Evolutionary conservation across 1,140 invertebrate genomes (phyloP), one percentile per base, ranked within the genome.

Genomic region (Platyscapa corneri): DNA sequence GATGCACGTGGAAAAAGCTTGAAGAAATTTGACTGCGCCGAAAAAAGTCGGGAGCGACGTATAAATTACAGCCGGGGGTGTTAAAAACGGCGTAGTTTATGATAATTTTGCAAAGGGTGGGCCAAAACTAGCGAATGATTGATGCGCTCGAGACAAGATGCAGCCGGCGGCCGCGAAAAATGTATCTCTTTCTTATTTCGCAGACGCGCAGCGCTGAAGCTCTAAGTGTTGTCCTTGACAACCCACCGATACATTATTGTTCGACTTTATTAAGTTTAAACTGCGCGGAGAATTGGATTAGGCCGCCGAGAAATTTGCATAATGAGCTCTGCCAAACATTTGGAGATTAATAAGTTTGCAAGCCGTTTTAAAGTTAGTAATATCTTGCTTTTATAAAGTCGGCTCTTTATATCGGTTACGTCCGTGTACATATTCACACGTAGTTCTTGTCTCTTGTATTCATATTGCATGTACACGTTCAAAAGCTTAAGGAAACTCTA

Each of bases 401-500:
- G n/a, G 42, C 42, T 46, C 42, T 78, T 67, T 72, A 53, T 7
- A 14, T 23, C 34, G 10, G 60, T 78, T 70, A 70, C 67, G 27
- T 78, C 16, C 70, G 74, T 53, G 60, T 49, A 67, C 42, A 27
- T 34, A 77, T 76, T 74, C 65, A 74, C 53, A 37, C 32, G 53
- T 27, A 56, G 34, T 27, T 56, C 42, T 65, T 77, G 42, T 53
- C 83, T 78, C 39, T 78, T 39, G 67, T 34, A 78, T 34, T 84
- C 75, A 65, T 78, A 64, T 78, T 70, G 42, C 46, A n/a, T 37
- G 49, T 18, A 27, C n/a, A 16, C n/a, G 37, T 76, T 76, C 56
- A 76, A 46, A 53, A 65, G 56, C 82, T 42, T 76, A 77, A 56
- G n/a, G 74, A 83, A 76, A 83, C 53, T 83, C 74, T 49, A 60